Evolutionary conservation across 2,888 invertebrate species (phyloP), one percentile per base, ranked within the genome.

Genomic region (Sthenelais limicola): DNA sequence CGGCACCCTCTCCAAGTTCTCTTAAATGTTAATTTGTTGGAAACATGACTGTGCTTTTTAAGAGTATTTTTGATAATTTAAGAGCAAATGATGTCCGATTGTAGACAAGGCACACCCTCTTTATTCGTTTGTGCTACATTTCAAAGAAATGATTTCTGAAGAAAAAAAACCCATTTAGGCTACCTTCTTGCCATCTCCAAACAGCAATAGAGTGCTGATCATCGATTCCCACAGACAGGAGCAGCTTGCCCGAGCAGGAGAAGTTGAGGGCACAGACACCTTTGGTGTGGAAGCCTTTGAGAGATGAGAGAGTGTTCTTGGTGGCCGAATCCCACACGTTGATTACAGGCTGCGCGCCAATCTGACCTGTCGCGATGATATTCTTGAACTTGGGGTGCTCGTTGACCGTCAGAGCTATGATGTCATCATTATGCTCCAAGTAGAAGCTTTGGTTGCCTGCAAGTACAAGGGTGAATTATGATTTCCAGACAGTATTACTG

Each of bases 141-240:
- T n/a, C n/a, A n/a, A n/a, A n/a, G n/a, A n/a, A n/a, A n/a, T n/a
- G n/a, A n/a, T n/a, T n/a, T n/a, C n/a, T 51, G 7, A 18, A 51
- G 7, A 51, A 9, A 7, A 56, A 15, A 5, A 28, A 47, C 9
- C 43, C 9, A 51, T 9, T 9, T 15, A 18, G 67, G 80, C 33
- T 56, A 85, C 88, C 88, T 77, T 88, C 88, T 74, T 87, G 84
- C 88, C 88, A 88, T 71, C 85, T 81, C 87, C 87, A 88, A 0
- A 87, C 85, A 62, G 82, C 82, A 9, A 88, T 77, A 49, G 83
- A 82, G 73, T 85, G 84, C 21, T 83, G 81, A 43, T 81, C 82
- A 74, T 85, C 87, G 43, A 88, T 74, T 9, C 87, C 88, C 18
- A 86, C 85, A 12, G 86, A 81, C 38, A 87, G 79, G 66, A 88